Conservation (phyloP, 2,797 vertebrate genomes). For the Morelia viridis region DNA sequence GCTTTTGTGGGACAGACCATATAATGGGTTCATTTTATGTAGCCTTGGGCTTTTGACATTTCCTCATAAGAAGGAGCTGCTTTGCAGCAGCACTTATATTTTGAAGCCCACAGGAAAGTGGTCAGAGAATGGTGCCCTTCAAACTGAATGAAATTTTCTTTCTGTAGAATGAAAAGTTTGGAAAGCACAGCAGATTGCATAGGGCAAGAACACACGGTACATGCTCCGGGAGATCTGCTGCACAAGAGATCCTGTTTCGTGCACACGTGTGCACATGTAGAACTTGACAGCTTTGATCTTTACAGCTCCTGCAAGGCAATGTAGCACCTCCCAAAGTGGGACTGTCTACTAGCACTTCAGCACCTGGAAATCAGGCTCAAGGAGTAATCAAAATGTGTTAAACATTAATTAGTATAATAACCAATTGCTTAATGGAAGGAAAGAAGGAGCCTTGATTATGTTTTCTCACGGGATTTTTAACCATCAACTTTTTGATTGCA, state of each 20-base stretch:
- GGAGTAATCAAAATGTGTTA: slow-evolving; percentile 69
- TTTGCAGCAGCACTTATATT: too few species aligned
- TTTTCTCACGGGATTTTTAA: slow-evolving; percentile 59
- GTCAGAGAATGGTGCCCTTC: background rate
- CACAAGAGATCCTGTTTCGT: background rate
- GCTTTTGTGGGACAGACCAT: background rate
- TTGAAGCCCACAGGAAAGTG: background rate
- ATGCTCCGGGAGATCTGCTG: slow-evolving; percentile 6
- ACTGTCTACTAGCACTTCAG: slow-evolving; percentile 36
- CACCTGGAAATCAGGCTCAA: slow-evolving; percentile 70
- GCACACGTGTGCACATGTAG: background rate
- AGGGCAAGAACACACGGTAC: slow-evolving; percentile 30
- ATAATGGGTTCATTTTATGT: background rate
- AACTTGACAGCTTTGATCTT: slow-evolving; percentile 54
- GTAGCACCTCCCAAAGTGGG: background rate
- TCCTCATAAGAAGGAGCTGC: background rate
- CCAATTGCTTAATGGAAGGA: slow-evolving; percentile 63
- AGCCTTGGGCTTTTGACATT: background rate
- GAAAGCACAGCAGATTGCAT: slow-evolving; percentile 25
- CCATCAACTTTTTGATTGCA: slow-evolving; percentile 65
- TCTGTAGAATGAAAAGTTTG: slow-evolving; percentile 37
- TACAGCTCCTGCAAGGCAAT: slow-evolving; percentile 15
- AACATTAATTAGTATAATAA: slow-evolving; percentile 71
- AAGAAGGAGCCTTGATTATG: slow-evolving; percentile 66
- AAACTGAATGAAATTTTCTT: background rate